A percentile compares a stretch with the other conserved stretches of the same genome.
Evolutionary conservation across 2,888 invertebrate genomes (phyloP).

Genomic region (Ornithoptera alexandrae): DNA sequence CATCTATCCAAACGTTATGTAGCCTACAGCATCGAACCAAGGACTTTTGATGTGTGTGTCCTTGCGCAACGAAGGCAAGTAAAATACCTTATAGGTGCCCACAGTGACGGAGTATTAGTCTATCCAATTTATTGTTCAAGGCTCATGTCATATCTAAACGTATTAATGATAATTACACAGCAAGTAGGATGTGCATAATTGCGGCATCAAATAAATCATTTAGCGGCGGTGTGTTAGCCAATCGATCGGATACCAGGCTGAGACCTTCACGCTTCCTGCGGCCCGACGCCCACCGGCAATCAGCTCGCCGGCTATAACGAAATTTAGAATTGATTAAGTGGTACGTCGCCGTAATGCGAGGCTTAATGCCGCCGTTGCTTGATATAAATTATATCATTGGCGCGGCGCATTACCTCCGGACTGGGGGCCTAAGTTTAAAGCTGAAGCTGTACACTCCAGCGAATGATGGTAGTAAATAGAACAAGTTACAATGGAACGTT

Average conservation of each 20-base stretch:
- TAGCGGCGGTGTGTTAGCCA: conserved; percentile 12
- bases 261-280: conserved; percentile 30
- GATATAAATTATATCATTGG: conserved; percentile 58
- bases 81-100: background rate
- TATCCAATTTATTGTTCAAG: background rate
- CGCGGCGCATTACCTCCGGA: conserved; percentile 36
- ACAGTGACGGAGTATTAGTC: background rate
- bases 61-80: too few species aligned
- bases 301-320: conserved; percentile 43
- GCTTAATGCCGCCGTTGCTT: conserved; percentile 50
- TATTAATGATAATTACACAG: background rate
- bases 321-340: conserved; percentile 53
- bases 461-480: too few species aligned
- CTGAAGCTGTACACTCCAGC: too few species aligned
- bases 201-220: conserved; percentile 12
- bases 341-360: conserved; percentile 56
- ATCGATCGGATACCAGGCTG: conserved; percentile 44
- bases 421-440: conserved; percentile 33
- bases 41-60: background rate
- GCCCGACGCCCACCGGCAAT: conserved; percentile 38
- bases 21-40: too few species aligned
- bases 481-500: background rate
- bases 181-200: conserved; percentile 13
- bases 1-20: too few species aligned
- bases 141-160: background rate